Base-by-base conservation (phyloP, 2,797 vertebrate genomes). In the Enteromius mattozi region DNA sequence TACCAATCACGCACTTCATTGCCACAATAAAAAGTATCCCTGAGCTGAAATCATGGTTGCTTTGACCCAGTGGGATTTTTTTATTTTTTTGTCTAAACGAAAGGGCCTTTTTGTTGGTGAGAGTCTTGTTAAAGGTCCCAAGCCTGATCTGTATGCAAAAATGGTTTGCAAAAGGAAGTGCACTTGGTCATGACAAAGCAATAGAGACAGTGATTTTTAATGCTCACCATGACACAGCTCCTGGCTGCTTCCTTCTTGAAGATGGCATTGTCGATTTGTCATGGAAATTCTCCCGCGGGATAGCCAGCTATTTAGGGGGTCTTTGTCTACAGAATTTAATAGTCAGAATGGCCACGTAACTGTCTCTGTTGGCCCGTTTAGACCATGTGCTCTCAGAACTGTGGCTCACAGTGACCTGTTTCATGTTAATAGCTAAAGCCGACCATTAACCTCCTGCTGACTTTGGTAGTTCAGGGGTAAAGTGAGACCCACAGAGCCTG, bases 1-100 rank as follows among this genome's bases (percentile, higher is more conserved):
- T 90, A 90, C 86, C 88, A 88, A 92, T 89, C 91, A 86, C 84
- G 90, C 86, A 90, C 85, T 75, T 79, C 49, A 81, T 86, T 90
- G 92, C 90, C 91, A 91, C 86, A 81, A 27, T 27, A 27, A 27
- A 27, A 2, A 27, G 27, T 81, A 75, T 78, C 45, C 59, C 63
- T 47, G 47, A 76, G 37, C 69, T 71, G 61, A 66, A 82, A 51
- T 51, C 6, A 1, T 37, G 27, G 14, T 37, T 24, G 63, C 65
- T 78, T 69, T 47, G 21, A 37, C 51, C 21, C 24, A 27, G 30
- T 21, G 19, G 42, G 30, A 49, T 51, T 83, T 82, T 47, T 16
- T 30, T 8, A 2, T 24, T 68, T 30, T 42, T 83, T 59, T 7
- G 49, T 19, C 35, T 33, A 59, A 70, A 69, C 74, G 70, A 78